Evolutionary conservation across 2,113 vertebrate genomes (phyloP), one percentile per base, ranked within the genome.

Genomic region (Poecile atricapillus): DNA sequence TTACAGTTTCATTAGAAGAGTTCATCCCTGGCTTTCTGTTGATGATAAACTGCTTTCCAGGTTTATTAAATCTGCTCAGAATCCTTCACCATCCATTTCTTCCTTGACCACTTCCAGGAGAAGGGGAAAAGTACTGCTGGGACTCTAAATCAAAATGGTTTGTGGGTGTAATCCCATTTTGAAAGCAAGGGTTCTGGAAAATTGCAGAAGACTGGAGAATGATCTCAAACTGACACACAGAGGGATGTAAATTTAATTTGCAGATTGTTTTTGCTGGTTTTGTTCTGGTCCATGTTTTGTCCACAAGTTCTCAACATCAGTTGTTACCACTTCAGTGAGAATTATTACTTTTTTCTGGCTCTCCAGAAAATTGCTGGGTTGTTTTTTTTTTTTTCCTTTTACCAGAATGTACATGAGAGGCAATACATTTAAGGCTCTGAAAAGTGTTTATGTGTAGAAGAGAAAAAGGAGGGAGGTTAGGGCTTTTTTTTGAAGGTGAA

Each of bases 361-460:
- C 70, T 30, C 35, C 52, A 89, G 43, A 81, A 92, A 77, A 58
- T 47, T 78, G 14, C 9, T 50, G 18, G 0, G 25, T 53, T 88
- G 18, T 70, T 43, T 15, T 43, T 37, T 49, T 23, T 58, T 53
- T 90, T 76, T 91, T 53, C 31, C 49, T 56, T 87, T 65, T 75
- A 75, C 23, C 23, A 67, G 81, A 63, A 81, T 23, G 39, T 70
- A 77, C 77, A 87, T 59, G 30, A 28, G 8, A 82, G 15, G 68
- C 65, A 93, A 84, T 93, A 91, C 84, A 96, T 92, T 65, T 55
- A 63, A 81, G 62, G 43, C 68, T 83, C 52, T 95, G 68, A 56
- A 69, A 85, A 88, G 63, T 60, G 25, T 87, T 96, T 82, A 79
- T 65, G 27, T 68, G 59, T 46, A 44, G 62, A 74, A 59, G 24